Conservation (phyloP, 30 jellyfish, hydroid and myxozoan genomes). For the Mastigias papua region DNA sequence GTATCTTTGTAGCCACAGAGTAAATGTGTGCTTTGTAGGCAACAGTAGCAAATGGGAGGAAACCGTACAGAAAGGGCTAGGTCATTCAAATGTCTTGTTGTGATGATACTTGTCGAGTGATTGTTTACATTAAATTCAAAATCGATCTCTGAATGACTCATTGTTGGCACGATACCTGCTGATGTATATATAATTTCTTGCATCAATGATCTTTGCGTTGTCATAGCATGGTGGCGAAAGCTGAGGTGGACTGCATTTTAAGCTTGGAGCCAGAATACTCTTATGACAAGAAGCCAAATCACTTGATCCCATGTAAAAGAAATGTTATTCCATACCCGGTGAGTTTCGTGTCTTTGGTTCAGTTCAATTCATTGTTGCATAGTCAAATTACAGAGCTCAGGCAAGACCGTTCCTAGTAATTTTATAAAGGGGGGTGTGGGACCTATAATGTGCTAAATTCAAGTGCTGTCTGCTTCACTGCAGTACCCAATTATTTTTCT, state of each 20-base stretch:
- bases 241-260: slow-evolving; percentile 1
- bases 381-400: not conserved
- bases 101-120: not conserved
- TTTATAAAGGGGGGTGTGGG: too few species aligned
- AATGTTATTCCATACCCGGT: slow-evolving; percentile 97
- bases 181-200: not conserved
- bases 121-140: not conserved
- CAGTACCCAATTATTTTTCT: too few species aligned
- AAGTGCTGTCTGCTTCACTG: too few species aligned
- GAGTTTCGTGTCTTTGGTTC: too few species aligned
- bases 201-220: not conserved
- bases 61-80: not conserved
- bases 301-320: slow-evolving; percentile 59
- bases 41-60: not conserved
- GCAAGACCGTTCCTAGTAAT: too few species aligned
- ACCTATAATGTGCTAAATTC: too few species aligned
- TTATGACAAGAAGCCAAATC: slow-evolving; percentile 35
- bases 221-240: slow-evolving; percentile 26
- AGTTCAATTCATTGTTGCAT: too few species aligned
- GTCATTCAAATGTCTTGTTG: not conserved
- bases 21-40: not conserved
- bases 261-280: slow-evolving; percentile 44
- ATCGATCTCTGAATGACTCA: not conserved
- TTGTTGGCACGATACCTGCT: not conserved
- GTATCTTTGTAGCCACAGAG: not conserved